Percentiles rank a stretch among this genome's conserved stretches.
Evolutionary conservation across 2,888 invertebrate genomes (phyloP).

Genomic region (Andrena dorsata): DNA sequence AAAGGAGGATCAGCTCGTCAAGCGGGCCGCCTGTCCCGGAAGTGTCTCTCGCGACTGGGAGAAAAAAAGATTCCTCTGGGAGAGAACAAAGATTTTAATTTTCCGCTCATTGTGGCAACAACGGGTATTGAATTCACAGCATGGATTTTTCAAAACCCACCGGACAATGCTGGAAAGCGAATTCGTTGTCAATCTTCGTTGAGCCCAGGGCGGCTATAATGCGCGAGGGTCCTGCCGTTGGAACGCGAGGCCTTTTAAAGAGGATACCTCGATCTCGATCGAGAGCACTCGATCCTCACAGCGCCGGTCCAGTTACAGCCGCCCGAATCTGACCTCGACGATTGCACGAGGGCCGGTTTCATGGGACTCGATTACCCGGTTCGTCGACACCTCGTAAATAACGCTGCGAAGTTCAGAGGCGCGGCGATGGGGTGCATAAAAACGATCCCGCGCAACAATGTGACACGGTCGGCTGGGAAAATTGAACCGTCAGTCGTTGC

Average conservation of each 20-base stretch:
- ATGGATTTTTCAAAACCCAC: slow-evolving; percentile 38
- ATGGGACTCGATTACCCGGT: slow-evolving; percentile 44
- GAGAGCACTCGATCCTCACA: slow-evolving; percentile 22
- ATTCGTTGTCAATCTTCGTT: slow-evolving; percentile 52
- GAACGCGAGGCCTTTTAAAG: slow-evolving; percentile 43
- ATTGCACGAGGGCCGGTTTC: slow-evolving; percentile 38
- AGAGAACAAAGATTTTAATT: slow-evolving; percentile 50
- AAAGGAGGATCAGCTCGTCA: no score
- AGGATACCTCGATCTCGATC: slow-evolving; percentile 35
- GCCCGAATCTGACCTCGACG: slow-evolving; percentile 23
- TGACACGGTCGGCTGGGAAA: not conserved
- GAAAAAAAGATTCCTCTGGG: not conserved
- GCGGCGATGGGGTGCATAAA: slow-evolving; percentile 13
- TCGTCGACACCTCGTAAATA: slow-evolving; percentile 48
- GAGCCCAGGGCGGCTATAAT: slow-evolving; percentile 30
- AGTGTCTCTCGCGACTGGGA: not conserved
- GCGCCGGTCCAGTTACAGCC: slow-evolving; percentile 18
- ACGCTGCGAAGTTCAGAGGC: slow-evolving; percentile 22
- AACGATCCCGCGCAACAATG: slow-evolving; percentile 3
- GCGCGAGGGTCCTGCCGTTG: slow-evolving; percentile 20
- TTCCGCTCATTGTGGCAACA: slow-evolving; percentile 30
- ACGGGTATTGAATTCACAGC: slow-evolving; percentile 28
- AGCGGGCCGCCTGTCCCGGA: not conserved
- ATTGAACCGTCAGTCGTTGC: not conserved
- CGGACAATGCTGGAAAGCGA: slow-evolving; percentile 39